Evolutionary conservation across 2,113 vertebrate genomes (phyloP).

Genomic region (Anser cygnoides): DNA sequence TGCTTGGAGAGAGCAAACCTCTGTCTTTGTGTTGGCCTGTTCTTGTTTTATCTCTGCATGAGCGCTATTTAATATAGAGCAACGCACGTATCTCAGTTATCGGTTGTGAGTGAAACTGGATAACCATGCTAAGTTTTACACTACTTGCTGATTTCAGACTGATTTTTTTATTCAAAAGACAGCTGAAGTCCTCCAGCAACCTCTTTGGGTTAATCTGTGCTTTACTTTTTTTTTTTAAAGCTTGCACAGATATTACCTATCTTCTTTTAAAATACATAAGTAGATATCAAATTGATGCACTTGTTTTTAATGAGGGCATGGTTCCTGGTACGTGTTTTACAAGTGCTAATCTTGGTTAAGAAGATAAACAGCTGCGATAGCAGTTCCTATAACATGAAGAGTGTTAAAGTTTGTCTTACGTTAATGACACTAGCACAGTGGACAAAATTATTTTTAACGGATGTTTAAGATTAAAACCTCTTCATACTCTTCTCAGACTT

Average conservation of each 20-base stretch:
- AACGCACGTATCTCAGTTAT: neutral
- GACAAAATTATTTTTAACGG: neutral
- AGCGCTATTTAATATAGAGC: neutral
- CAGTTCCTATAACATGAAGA: neutral
- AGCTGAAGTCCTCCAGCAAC: conserved; percentile 25
- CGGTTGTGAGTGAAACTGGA: neutral
- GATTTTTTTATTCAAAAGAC: neutral
- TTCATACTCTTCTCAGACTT: neutral
- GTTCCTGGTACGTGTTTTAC: neutral
- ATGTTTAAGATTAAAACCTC: conserved; percentile 1
- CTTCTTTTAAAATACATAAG: neutral
- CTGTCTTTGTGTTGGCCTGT: neutral
- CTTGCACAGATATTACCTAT: neutral
- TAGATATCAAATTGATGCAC: neutral
- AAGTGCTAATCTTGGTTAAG: neutral
- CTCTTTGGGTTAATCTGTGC: neutral
- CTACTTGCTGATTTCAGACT: neutral
- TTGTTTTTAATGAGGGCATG: neutral
- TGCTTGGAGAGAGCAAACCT: neutral
- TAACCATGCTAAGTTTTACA: neutral
- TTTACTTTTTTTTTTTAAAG: neutral
- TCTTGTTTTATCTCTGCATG: conserved; percentile 14
- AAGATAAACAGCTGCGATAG: neutral
- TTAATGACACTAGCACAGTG: neutral
- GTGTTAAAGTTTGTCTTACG: neutral